A percentile compares a stretch with the other conserved stretches of the same genome.
phyloP scores from a whole-genome alignment of 2,113 vertebrate species.

The Entomyzon cyanotis region DNA sequence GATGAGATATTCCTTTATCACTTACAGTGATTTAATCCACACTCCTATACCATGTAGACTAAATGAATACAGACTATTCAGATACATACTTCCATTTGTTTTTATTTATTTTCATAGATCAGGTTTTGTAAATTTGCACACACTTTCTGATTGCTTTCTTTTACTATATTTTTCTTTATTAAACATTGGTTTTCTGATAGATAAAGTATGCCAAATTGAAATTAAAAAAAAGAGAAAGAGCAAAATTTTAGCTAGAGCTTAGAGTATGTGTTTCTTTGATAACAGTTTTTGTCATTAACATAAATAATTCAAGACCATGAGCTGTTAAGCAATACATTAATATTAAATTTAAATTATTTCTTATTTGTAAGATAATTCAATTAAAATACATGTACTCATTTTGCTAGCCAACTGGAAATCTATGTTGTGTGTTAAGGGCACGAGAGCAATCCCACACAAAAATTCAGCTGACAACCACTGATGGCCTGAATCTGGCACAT shows the following conservation, averaged over 20 bases:
- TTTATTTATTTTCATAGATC: constrained; percentile 25
- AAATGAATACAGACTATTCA: background rate
- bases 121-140: background rate
- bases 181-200: background rate
- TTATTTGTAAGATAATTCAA: background rate
- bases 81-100: background rate
- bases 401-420: background rate
- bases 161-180: background rate
- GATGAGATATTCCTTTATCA: background rate
- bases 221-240: background rate
- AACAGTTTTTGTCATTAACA: background rate
- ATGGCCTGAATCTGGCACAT: background rate
- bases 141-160: background rate
- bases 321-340: background rate
- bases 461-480: background rate
- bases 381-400: background rate
- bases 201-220: background rate
- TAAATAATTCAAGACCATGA: background rate
- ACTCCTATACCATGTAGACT: background rate
- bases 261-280: background rate
- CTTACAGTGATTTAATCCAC: background rate
- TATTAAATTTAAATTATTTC: background rate
- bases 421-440: background rate
- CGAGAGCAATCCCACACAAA: background rate
- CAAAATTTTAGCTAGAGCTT: background rate